A percentile compares a stretch with the other conserved stretches of the same genome.
Conservation (phyloP, 1,140 invertebrate genomes). For the Drosophila mojavensis region DNA sequence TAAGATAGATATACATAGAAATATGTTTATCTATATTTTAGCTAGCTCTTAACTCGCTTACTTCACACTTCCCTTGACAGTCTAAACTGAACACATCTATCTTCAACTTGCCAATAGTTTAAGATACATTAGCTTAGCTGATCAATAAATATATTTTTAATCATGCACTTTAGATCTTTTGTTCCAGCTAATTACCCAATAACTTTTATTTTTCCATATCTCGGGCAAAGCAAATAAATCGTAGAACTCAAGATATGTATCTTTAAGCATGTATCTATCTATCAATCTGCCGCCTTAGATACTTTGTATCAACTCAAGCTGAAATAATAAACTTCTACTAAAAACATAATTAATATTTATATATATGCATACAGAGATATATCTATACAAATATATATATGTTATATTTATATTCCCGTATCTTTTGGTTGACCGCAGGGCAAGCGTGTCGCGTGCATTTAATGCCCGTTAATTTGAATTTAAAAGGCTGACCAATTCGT, state of each 20-base stretch:
- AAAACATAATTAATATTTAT: slow-evolving; percentile 2
- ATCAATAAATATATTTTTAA: too few species aligned
- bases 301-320: slow-evolving; percentile 32
- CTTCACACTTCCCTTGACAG: too few species aligned
- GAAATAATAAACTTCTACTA: slow-evolving; percentile 46
- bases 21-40: too few species aligned
- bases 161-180: slow-evolving; percentile 1
- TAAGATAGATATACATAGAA: too few species aligned
- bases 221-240: background rate
- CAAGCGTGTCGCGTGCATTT: slow-evolving; percentile 68
- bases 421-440: slow-evolving; percentile 42
- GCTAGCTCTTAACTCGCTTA: too few species aligned
- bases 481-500: slow-evolving; percentile 74
- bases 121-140: too few species aligned
- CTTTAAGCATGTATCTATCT: background rate
- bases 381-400: slow-evolving; percentile 4
- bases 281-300: background rate
- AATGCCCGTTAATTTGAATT: slow-evolving; percentile 78
- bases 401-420: slow-evolving; percentile 23
- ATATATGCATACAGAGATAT: background rate
- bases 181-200: background rate
- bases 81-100: too few species aligned
- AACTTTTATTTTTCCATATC: background rate
- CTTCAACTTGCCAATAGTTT: too few species aligned
- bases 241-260: background rate